A percentile compares a stretch with the other conserved stretches of the same genome.
These are phyloP conservation scores for Itoplectis maculator DNA, from an alignment of 2,888 invertebrate species.

Conservation along the genomic window DNA sequence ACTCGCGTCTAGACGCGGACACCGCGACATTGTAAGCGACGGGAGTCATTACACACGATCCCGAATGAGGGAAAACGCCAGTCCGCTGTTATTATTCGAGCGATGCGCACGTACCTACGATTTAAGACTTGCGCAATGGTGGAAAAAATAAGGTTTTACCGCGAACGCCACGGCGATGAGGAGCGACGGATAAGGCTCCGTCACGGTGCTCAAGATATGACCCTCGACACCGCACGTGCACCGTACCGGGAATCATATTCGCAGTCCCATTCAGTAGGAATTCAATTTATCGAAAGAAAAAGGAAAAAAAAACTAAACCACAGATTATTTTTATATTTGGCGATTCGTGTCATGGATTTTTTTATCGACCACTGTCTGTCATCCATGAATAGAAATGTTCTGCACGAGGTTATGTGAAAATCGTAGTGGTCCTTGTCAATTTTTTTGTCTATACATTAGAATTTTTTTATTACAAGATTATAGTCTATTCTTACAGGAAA, in stretches of 20 bases:
- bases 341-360: too few species aligned
- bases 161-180: neutral
- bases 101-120: conserved; percentile 37
- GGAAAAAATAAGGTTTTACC: conserved; percentile 34
- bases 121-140: conserved; percentile 56
- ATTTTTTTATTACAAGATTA: too few species aligned
- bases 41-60: conserved; percentile 28
- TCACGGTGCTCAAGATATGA: conserved; percentile 22
- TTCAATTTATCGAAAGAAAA: neutral
- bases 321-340: neutral
- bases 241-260: neutral
- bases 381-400: too few species aligned
- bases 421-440: too few species aligned
- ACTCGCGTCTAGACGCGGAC: too few species aligned
- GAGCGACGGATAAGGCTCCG: neutral
- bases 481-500: too few species aligned
- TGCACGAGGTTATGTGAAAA: too few species aligned
- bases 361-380: too few species aligned
- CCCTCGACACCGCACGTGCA: conserved; percentile 26
- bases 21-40: neutral
- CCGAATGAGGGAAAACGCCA: neutral
- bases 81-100: conserved; percentile 39
- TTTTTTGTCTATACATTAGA: too few species aligned
- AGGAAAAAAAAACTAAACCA: neutral
- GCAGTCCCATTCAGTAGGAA: neutral